A percentile compares a stretch with the other conserved stretches of the same genome.
Evolutionary conservation across 2,888 invertebrate species (phyloP).

Genomic region (Plemyria rubiginata): DNA sequence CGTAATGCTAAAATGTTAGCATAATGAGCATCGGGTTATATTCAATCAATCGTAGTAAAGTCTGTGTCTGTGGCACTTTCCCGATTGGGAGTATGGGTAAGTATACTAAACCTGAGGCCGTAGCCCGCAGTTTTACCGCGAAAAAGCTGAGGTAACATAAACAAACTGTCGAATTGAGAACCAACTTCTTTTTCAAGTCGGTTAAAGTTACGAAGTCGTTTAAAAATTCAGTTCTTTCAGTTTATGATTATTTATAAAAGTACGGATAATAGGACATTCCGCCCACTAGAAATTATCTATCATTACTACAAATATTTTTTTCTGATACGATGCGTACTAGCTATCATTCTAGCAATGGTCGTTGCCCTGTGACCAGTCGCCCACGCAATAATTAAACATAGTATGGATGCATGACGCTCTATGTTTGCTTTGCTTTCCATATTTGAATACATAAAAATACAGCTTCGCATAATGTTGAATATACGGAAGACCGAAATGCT

Average conservation of each 20-base stretch:
- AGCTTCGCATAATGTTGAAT: not conserved
- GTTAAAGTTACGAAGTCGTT: too few species aligned
- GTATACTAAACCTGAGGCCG: not conserved
- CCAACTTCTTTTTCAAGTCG: too few species aligned
- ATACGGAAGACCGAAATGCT: not conserved
- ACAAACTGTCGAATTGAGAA: too few species aligned
- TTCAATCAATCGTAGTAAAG: too few species aligned
- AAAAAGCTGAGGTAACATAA: too few species aligned
- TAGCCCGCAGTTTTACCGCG: not conserved
- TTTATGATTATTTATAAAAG: not conserved
- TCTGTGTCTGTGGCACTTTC: not conserved
- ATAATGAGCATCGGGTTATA: too few species aligned
- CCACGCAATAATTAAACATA: slow-evolving; percentile 21
- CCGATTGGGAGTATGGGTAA: not conserved
- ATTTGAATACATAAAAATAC: slow-evolving; percentile 22
- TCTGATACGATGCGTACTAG: not conserved
- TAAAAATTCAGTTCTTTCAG: too few species aligned
- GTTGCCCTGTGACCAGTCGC: slow-evolving; percentile 16
- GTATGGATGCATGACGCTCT: slow-evolving; percentile 16
- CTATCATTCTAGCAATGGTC: slow-evolving; percentile 14
- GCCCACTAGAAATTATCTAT: slow-evolving; percentile 2
- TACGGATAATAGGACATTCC: not conserved
- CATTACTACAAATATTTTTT: slow-evolving; percentile 9
- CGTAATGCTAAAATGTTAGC: too few species aligned
- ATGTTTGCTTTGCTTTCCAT: slow-evolving; percentile 11